Conservation (phyloP, 2,797 vertebrate species). For the Pseudopleuronectes americanus region DNA sequence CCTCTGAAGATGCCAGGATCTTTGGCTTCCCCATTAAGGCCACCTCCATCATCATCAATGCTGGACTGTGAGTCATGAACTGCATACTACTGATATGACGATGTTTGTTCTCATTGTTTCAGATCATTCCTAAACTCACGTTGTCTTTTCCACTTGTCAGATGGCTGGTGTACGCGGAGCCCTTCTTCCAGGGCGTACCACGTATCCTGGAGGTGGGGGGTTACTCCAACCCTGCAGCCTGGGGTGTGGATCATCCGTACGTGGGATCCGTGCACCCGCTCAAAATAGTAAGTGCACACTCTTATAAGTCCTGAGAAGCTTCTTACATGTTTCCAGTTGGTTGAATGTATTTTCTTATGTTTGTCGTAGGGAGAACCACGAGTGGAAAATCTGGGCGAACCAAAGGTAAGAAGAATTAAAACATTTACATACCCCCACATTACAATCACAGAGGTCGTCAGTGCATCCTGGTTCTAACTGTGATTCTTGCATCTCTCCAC, state of each 20-base stretch:
- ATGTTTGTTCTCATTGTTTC: no score
- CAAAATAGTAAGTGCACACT: constrained; percentile 86
- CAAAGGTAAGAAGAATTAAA: constrained; percentile 82
- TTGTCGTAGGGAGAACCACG: constrained; percentile 89
- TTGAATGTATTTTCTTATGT: constrained; percentile 14
- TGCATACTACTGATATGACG: background rate
- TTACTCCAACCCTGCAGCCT: constrained; percentile 86
- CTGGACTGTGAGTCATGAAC: constrained; percentile 89
- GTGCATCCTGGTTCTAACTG: background rate
- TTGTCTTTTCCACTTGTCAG: constrained; percentile 66
- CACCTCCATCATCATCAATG: constrained; percentile 90
- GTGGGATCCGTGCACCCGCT: constrained; percentile 92
- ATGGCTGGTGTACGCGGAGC: constrained; percentile 93
- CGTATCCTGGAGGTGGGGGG: constrained; percentile 92
- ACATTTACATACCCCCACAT: no score
- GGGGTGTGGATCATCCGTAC: constrained; percentile 88
- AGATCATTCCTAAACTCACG: no score
- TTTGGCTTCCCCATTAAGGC: constrained; percentile 86
- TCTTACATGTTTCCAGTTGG: background rate
- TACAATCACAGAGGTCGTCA: no score
- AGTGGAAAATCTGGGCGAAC: constrained; percentile 89
- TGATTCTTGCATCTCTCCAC: background rate
- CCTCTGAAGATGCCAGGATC: constrained; percentile 85
- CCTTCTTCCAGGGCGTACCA: constrained; percentile 90
- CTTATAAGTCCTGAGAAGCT: background rate